Percentiles rank a stretch among this genome's conserved stretches.
Conservation (phyloP, 2,888 invertebrate genomes). For the Ornithoptera alexandrae region DNA sequence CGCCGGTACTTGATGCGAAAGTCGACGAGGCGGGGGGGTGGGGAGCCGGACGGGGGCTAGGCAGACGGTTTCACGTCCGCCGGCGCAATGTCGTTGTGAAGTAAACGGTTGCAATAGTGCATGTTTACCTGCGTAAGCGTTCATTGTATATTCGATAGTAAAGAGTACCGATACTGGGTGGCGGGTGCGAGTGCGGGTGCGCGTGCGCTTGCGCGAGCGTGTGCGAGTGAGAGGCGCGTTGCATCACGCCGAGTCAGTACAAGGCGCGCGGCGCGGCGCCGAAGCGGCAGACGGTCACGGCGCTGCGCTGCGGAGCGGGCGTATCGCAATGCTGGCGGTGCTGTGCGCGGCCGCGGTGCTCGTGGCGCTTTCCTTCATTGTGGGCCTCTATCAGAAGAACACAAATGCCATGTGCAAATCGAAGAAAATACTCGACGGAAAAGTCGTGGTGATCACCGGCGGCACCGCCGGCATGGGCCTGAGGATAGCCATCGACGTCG, state of each 20-base stretch:
- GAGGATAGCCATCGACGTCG: slow-evolving; percentile 64
- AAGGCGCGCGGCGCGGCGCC: background rate
- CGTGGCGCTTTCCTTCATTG: slow-evolving; percentile 35
- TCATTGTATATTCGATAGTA: no score
- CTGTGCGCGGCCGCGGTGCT: slow-evolving; percentile 26
- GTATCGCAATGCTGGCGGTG: slow-evolving; percentile 30
- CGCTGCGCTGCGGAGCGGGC: background rate
- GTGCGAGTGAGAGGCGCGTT: background rate
- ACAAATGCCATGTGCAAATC: slow-evolving; percentile 67
- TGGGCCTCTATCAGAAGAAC: slow-evolving; percentile 66
- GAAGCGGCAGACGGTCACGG: background rate
- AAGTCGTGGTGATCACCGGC: slow-evolving; percentile 63
- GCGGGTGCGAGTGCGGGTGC: background rate
- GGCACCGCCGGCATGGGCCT: slow-evolving; percentile 70
- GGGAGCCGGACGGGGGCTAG: background rate
- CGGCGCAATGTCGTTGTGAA: no score
- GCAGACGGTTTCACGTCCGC: background rate
- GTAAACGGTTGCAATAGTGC: no score
- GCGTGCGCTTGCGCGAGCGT: background rate
- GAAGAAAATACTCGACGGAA: slow-evolving; percentile 60
- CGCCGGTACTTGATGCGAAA: no score
- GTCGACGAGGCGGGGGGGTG: background rate
- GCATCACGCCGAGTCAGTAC: background rate
- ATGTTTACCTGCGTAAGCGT: no score
- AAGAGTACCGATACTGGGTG: background rate